Evolutionary conservation across 2,888 invertebrate genomes (phyloP).

Genomic region (Watsonalla cultraria): DNA sequence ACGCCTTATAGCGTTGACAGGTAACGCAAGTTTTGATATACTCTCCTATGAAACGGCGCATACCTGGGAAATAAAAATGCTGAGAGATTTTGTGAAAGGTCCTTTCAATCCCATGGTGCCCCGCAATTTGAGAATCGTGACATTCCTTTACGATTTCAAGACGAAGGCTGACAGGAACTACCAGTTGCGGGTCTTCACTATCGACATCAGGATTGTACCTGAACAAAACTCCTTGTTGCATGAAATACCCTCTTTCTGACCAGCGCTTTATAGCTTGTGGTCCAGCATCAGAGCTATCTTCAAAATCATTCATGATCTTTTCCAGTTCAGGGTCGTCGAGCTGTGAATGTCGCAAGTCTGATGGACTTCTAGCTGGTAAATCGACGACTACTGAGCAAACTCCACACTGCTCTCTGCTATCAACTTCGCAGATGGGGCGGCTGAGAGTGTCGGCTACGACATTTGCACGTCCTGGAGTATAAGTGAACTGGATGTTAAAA

Average conservation of each 20-base stretch:
- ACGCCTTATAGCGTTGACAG: constrained; percentile 16
- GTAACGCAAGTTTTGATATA: constrained; percentile 9
- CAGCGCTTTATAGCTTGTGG: too few relatives aligned
- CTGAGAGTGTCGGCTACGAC: background rate
- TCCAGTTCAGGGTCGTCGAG: too few relatives aligned
- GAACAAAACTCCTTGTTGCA: too few relatives aligned
- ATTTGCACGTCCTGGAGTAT: background rate
- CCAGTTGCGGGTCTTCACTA: constrained; percentile 2
- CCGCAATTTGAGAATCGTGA: constrained; percentile 10
- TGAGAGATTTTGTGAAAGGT: constrained; percentile 3
- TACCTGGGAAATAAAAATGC: constrained; percentile 7
- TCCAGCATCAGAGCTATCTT: too few relatives aligned
- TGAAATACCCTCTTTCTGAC: too few relatives aligned
- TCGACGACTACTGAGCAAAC: too few relatives aligned
- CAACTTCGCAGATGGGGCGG: too few relatives aligned
- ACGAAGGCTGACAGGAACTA: background rate
- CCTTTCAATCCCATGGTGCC: constrained; percentile 10
- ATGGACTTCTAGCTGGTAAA: too few relatives aligned
- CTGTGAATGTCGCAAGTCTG: too few relatives aligned
- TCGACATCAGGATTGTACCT: too few relatives aligned
- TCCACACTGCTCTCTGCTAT: too few relatives aligned
- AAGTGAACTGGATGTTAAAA: constrained; percentile 36
- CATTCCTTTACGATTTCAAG: constrained; percentile 2
- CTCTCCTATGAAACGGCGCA: constrained; percentile 16
- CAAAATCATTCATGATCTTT: too few relatives aligned